phyloP scores from a whole-genome alignment of 2,888 invertebrate genomes.

The Scaptodrosophila latifasciaeformis region DNA sequence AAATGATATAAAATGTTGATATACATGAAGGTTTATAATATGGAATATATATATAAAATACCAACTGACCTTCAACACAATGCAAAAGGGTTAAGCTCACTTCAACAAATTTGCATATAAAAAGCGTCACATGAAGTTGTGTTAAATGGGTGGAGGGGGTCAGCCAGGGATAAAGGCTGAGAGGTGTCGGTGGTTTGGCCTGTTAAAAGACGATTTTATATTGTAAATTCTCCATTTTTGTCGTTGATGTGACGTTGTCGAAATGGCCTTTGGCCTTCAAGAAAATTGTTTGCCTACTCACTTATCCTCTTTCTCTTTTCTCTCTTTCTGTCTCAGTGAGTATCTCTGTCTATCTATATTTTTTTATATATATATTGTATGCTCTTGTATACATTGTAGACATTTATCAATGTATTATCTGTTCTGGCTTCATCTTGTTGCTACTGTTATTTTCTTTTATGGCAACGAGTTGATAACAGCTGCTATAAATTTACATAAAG shows the following conservation, averaged over 20 bases:
- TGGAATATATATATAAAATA: slow-evolving; percentile 36
- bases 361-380: too few species aligned
- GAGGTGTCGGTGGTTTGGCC: slow-evolving; percentile 24
- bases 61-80: slow-evolving; percentile 58
- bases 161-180: slow-evolving; percentile 13
- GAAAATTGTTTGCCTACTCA: too few species aligned
- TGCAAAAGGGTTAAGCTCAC: slow-evolving; percentile 57
- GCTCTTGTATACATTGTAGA: slow-evolving; percentile 45
- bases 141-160: not conserved
- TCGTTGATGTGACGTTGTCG: slow-evolving; percentile 23
- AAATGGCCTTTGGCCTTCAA: not conserved
- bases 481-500: slow-evolving; percentile 59
- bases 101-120: slow-evolving; percentile 59
- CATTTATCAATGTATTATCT: slow-evolving; percentile 63
- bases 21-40: too few species aligned
- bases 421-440: slow-evolving; percentile 37
- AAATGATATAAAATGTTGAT: slow-evolving; percentile 57
- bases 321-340: slow-evolving; percentile 14
- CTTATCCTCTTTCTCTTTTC: too few species aligned
- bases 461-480: slow-evolving; percentile 47
- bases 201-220: slow-evolving; percentile 61
- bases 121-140: slow-evolving; percentile 48
- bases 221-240: slow-evolving; percentile 49
- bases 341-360: too few species aligned
- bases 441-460: slow-evolving; percentile 26